Conservation (phyloP, 2,888 invertebrate species). For the Drosophila pseudotakahashii region DNA sequence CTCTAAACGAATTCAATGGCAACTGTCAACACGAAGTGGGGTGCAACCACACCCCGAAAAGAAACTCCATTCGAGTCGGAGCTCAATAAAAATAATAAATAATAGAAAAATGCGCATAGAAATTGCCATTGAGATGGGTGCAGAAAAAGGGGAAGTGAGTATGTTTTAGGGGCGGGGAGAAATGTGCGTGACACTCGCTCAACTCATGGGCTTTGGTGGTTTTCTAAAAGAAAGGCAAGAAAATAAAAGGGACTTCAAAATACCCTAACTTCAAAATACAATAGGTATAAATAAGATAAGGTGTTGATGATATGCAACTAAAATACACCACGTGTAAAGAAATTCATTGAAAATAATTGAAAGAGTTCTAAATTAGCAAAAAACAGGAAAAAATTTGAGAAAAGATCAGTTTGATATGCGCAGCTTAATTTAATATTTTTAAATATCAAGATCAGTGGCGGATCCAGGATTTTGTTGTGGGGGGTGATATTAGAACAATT, state of each 20-base stretch:
- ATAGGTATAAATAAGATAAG: not conserved
- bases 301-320: not conserved
- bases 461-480: no score
- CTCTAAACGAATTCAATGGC: conserved; percentile 62
- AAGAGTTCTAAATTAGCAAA: no score
- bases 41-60: not conserved
- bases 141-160: not conserved
- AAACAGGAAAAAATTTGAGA: no score
- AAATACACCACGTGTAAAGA: not conserved
- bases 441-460: no score
- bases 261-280: not conserved
- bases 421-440: no score
- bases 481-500: no score
- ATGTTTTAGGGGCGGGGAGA: not conserved
- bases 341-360: no score
- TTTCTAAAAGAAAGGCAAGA: not conserved
- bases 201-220: conserved; percentile 52
- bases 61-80: conserved; percentile 2
- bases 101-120: conserved; percentile 77
- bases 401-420: no score
- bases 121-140: conserved; percentile 42
- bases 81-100: conserved; percentile 68
- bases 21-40: conserved; percentile 58
- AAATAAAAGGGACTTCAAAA: not conserved
- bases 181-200: conserved; percentile 70